Conservation (phyloP, 2,113 vertebrate genomes). For the Epinephelus cyanopodus region DNA sequence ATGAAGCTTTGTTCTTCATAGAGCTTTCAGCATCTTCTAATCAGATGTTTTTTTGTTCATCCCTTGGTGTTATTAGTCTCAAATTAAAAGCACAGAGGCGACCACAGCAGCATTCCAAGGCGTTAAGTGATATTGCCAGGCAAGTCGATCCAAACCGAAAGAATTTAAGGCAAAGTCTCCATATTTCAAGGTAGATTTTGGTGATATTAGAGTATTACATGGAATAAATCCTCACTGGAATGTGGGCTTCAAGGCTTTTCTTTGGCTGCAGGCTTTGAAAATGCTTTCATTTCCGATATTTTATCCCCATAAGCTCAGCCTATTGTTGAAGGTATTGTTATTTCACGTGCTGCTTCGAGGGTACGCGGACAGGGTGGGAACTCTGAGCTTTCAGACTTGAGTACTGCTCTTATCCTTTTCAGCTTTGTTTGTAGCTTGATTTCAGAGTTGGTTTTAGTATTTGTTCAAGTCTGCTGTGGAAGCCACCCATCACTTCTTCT, state of each 20-base stretch:
- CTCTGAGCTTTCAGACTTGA: neutral
- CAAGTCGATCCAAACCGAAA: conserved; percentile 34
- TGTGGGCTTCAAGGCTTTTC: conserved; percentile 54
- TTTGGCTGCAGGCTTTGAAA: conserved; percentile 55
- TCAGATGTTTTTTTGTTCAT: conserved; percentile 53
- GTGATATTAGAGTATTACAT: conserved; percentile 58
- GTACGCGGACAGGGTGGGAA: conserved; percentile 7
- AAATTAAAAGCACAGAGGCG: conserved; percentile 51
- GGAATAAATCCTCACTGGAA: conserved; percentile 61
- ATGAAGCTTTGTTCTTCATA: conserved; percentile 53
- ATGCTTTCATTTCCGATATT: conserved; percentile 74
- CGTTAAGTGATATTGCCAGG: conserved; percentile 40
- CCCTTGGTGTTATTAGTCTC: conserved; percentile 47
- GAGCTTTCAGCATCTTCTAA: conserved; percentile 57
- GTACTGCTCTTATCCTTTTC: neutral
- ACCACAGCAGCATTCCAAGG: conserved; percentile 50
- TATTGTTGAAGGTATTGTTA: conserved; percentile 57
- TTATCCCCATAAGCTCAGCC: conserved; percentile 51
- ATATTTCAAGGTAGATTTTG: conserved; percentile 70
- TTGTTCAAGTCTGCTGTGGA: neutral
- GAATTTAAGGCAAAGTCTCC: conserved; percentile 51
- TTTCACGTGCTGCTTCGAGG: conserved; percentile 53
- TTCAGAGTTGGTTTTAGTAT: conserved; percentile 8
- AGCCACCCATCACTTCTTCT: neutral
- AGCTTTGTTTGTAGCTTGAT: neutral